Evolutionary conservation across 2,113 vertebrate species (phyloP).

Genomic region (Solea senegalensis): DNA sequence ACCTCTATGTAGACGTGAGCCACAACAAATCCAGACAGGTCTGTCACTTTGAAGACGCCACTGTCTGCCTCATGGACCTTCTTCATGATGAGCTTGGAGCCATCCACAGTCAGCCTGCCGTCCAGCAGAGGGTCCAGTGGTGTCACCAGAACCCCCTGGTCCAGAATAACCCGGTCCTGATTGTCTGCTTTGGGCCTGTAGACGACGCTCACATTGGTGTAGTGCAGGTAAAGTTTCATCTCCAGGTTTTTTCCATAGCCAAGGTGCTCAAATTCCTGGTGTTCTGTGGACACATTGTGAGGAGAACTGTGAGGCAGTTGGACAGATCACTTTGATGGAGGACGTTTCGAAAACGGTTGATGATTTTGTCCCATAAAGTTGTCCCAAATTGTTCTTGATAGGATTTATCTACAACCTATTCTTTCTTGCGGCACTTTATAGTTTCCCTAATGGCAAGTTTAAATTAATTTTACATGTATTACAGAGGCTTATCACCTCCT

Average conservation of each 20-base stretch:
- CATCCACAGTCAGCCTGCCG: slow-evolving; percentile 70
- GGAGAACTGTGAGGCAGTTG: neutral
- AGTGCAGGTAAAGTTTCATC: slow-evolving; percentile 71
- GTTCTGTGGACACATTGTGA: slow-evolving; percentile 60
- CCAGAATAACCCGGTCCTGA: slow-evolving; percentile 62
- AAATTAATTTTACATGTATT: slow-evolving; percentile 6
- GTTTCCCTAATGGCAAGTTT: neutral
- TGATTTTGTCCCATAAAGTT: neutral
- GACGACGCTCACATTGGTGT: slow-evolving; percentile 64
- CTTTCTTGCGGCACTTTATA: neutral
- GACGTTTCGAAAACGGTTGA: too few relatives aligned
- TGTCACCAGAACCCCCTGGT: slow-evolving; percentile 61
- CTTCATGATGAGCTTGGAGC: slow-evolving; percentile 71
- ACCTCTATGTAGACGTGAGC: slow-evolving; percentile 73
- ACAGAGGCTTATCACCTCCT: neutral
- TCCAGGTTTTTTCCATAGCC: slow-evolving; percentile 64
- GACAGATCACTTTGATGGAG: neutral
- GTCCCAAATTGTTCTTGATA: neutral
- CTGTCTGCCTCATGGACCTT: slow-evolving; percentile 60
- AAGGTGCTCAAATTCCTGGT: slow-evolving; percentile 68
- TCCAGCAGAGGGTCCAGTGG: slow-evolving; percentile 70
- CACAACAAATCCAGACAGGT: slow-evolving; percentile 74
- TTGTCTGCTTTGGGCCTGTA: slow-evolving; percentile 69
- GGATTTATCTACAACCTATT: neutral
- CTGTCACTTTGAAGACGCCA: slow-evolving; percentile 73